A percentile compares a stretch with the other conserved stretches of the same genome.
Conservation (phyloP, 2,888 invertebrate genomes). For the Craniophora ligustri region DNA sequence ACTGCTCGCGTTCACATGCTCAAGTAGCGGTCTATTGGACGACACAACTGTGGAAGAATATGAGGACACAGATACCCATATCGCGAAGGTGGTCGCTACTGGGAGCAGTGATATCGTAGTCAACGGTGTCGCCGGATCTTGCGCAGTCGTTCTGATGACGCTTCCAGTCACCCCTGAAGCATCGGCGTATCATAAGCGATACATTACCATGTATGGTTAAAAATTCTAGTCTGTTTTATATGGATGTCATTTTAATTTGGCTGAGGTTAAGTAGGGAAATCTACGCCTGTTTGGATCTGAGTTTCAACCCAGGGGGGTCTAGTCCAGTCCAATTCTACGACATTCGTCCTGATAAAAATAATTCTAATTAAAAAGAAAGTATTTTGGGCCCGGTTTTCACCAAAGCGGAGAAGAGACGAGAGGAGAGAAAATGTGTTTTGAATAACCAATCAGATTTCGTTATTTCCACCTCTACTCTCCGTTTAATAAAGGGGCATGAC, state of each 20-base stretch:
- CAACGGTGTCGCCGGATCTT: conserved; percentile 74
- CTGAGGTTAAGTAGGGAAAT: background rate
- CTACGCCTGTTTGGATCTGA: no score
- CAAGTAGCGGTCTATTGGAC: conserved; percentile 60
- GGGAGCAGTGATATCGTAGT: conserved; percentile 56
- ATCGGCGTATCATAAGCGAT: conserved; percentile 63
- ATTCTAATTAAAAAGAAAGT: no score
- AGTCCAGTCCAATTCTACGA: no score
- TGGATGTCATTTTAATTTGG: background rate
- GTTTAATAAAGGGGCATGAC: no score
- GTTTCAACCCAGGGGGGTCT: no score
- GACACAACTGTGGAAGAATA: conserved; percentile 70
- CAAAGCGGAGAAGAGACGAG: no score
- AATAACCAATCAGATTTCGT: no score
- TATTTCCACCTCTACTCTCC: no score
- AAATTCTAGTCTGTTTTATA: background rate
- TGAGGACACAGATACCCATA: conserved; percentile 26
- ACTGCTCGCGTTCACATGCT: conserved; percentile 70
- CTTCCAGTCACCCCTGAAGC: conserved; percentile 62
- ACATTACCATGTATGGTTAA: conserved; percentile 14
- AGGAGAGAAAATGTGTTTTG: no score
- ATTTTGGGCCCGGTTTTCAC: no score
- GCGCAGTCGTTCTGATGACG: conserved; percentile 61
- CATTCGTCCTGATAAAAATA: no score
- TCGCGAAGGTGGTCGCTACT: conserved; percentile 58